Base-by-base conservation (phyloP, 2,888 invertebrate species). In the Phrixothrix hirtus region DNA sequence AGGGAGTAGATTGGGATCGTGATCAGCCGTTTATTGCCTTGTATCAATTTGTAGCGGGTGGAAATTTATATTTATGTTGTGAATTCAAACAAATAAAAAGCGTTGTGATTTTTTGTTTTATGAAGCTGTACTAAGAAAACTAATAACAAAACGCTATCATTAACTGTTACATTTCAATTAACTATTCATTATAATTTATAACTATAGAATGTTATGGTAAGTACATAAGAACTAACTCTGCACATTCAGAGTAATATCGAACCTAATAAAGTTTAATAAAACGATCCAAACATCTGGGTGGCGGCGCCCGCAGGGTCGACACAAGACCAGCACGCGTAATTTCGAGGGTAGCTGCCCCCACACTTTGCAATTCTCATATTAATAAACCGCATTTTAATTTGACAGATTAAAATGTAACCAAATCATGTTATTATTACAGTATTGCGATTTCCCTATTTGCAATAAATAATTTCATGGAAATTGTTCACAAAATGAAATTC, bases 321-420 rank as follows among this genome's bases (percentile, higher is more conserved):
- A 58, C 60, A 59, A 61, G 64, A 50, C 59, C 53, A 55, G 55
- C 68, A 67, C 66, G 66, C 65, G 65, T 58, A 55, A 52, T 62
- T 60, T 65, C 62, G 53, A 67, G 65, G 60, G 58, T 58, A 45
- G 36, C 26, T 38, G 26, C 55, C 43, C 55, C 47, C 32, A 48
- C 47, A 43, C 39, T 41, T 44, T 21, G 21, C 46, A 31, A 47
- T 50, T 42, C 39, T 42, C 42, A 48, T 39, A 48, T 50, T 56
- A 60, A 62, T 62, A 62, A 62, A 62, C 62, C 62, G 56, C 62
- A 62, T 57, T 58, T 60, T 61, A 58, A 58, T 59, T 59, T 57
- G 54, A 36, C 54, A 47, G 37, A 56, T 51, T 50, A 56, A 52
- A 55, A 37, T 38, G 42, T 39, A 54, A 43, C 45, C 26, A 30